phyloP scores from a whole-genome alignment of 2,113 vertebrate species.

The Macaca mulatta region DNA sequence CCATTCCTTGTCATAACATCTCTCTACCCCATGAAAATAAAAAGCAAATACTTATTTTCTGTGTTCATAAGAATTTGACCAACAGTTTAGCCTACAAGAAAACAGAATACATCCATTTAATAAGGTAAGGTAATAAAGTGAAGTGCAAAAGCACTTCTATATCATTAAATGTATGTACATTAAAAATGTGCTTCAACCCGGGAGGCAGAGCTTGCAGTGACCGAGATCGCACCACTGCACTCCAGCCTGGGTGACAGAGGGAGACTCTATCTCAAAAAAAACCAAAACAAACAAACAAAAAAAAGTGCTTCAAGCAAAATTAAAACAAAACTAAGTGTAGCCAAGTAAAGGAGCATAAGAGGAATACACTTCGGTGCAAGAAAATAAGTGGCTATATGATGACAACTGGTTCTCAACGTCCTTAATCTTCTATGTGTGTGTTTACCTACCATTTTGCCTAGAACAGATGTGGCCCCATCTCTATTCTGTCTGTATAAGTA shows the following conservation, averaged over 20 bases:
- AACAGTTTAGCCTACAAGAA: too few relatives aligned
- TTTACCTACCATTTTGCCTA: not conserved
- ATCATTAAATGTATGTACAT: not conserved
- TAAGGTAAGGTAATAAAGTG: too few relatives aligned
- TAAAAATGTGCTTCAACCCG: not conserved
- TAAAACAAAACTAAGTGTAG: not conserved
- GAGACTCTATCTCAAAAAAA: too few relatives aligned
- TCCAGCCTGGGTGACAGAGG: too few relatives aligned
- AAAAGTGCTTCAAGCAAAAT: not conserved
- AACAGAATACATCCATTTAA: not conserved
- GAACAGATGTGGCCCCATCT: not conserved
- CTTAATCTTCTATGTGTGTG: not conserved
- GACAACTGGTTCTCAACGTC: not conserved
- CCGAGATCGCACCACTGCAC: too few relatives aligned
- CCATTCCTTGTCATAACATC: not conserved
- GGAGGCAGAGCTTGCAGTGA: too few relatives aligned
- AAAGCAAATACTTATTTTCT: not conserved
- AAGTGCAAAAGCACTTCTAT: not conserved
- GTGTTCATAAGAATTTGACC: not conserved
- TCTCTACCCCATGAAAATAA: not conserved
- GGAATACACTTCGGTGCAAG: not conserved
- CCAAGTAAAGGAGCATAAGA: not conserved
- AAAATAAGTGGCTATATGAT: not conserved
- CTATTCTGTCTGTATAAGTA: not conserved
- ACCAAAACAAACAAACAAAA: not conserved